Base-by-base conservation (phyloP, 2,113 vertebrate species). In the Microcebus griseorufus region DNA sequence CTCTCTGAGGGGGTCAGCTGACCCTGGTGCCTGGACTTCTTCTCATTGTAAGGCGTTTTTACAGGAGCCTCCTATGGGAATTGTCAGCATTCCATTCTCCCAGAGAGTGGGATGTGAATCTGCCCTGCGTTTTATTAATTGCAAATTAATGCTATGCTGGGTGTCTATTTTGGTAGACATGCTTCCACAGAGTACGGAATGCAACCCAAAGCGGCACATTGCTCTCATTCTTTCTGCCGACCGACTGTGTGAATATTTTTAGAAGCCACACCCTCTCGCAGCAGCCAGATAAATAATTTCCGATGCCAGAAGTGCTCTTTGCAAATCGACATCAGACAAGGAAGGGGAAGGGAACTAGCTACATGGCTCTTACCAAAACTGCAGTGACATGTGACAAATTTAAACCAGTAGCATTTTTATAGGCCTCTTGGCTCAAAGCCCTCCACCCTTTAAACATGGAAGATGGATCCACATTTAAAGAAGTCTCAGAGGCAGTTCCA, bases 221-320 rank as follows among this genome's bases (percentile, higher is more conserved):
- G 97, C 93, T 97, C 73, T 97, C 97, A 97, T 98, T 97, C 97
- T 96, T 98, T 93, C 96, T 93, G 87, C 95, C 27, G 88, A 81
- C 96, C 64, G 94, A 98, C 98, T 70, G 88, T 62, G 78, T 34
- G 96, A 97, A 93, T 98, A 97, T 90, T 98, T 97, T 95, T 95
- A 98, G 98, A 98, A 98, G 83, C 95, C 95, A 92, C 97, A 94
- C 98, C 94, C 97, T 98, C 95, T 93, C 25, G 64, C 91, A 29
- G 42, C 91, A 95, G 94, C 98, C 96, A 96, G 98, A 98, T 98
- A 98, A 98, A 98, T 98, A 95, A 97, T 98, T 98, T 95, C 97
- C 92, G 93, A 65, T 2, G 94, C 98, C 98, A 98, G 97, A 98
- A 98, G 98, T 97, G 98, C 98, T 97, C 97, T 96, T 67, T 97